Evolutionary conservation across 2,113 vertebrate species (phyloP), one percentile per base, ranked within the genome.

Genomic region (Cyprinus carpio): DNA sequence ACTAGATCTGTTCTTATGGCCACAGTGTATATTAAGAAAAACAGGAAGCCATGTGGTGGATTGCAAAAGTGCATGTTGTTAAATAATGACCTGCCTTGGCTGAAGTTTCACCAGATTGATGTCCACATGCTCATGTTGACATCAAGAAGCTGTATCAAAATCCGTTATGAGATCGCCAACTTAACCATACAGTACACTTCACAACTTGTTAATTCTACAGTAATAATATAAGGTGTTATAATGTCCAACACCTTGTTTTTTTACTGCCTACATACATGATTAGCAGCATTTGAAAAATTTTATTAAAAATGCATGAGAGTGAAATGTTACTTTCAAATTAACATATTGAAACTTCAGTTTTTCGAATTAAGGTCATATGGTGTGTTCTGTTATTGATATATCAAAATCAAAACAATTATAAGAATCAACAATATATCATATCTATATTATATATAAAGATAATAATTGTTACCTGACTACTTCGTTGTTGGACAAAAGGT

Each of bases 31-130:
- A 84, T 81, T 80, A 46, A 46, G 10, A 86, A 98, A 98, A 98
- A 98, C 97, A 98, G 97, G 97, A 99, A 97, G 96, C 95, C 93
- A 92, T 91, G 92, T 87, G 82, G 85, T 91, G 86, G 91, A 92
- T 94, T 95, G 96, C 96, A 46, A 97, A 98, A 96, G 96, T 96
- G 97, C 96, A 93, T 86, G 90, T 91, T 97, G 89, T 91, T 90
- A 91, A 91, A 90, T 74, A 46, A 72, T 92, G 91, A 92, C 93
- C 93, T 95, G 92, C 93, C 94, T 75, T 91, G 90, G 90, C 91
- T 91, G 91, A 90, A 93, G 92, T 93, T 92, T 91, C 92, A 92
- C 91, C 92, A 93, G 94, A 87, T 90, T 92, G 89, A 93, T 95
- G 94, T 94, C 93, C 91, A 93, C 93, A 95, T 90, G 89, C 89